Base-by-base conservation (phyloP, 2,888 invertebrate genomes). In the Abrostola triplasia region DNA sequence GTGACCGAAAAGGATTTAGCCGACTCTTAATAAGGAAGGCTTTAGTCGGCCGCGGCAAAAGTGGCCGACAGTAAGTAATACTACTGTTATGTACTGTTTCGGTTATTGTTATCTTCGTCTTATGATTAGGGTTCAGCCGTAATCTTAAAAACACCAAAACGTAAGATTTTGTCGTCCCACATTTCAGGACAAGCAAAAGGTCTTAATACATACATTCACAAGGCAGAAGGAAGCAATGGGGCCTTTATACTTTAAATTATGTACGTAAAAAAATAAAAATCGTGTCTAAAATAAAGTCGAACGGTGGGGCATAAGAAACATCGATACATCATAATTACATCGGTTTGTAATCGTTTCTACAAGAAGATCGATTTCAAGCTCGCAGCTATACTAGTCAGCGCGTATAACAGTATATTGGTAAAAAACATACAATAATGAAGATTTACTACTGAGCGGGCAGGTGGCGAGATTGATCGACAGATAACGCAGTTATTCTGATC, bases 1-100 rank as follows among this genome's bases (percentile, higher is more conserved):
- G 86, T 86, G 90, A 92, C 92, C 90, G 77, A 92, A 92, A 92
- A 91, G 92, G 92, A 88, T 90, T 91, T 91, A 84, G 87, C 83
- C 84, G 82, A 79, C 82, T 88, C 91, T 91, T 85, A 88, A 87
- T 90, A 92, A 85, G 90, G 91, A 87, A 88, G 80, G 84, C 83
- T 90, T 88, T 88, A 85, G 85, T 81, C 83, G 81, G 83, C 77
- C 82, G 81, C 80, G 80, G 89, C 87, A 88, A 89, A 88, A 88
- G 86, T 90, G 80, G 79, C 61, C 75, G 68, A 74, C 70, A 57
- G 75, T 73, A 72, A 70, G 66, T 74, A 77, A 73, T 69, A 64
- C 51, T 68, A 58, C 67, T 61, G 65, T 62, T 75, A 53, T 58
- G 59, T 69, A 73, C 73, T 64, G 68, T 62, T 73, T 68, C 64